Evolutionary conservation across 2,113 vertebrate species (phyloP), one percentile per base, ranked within the genome.

Genomic region (Nothobranchius kuhntae): DNA sequence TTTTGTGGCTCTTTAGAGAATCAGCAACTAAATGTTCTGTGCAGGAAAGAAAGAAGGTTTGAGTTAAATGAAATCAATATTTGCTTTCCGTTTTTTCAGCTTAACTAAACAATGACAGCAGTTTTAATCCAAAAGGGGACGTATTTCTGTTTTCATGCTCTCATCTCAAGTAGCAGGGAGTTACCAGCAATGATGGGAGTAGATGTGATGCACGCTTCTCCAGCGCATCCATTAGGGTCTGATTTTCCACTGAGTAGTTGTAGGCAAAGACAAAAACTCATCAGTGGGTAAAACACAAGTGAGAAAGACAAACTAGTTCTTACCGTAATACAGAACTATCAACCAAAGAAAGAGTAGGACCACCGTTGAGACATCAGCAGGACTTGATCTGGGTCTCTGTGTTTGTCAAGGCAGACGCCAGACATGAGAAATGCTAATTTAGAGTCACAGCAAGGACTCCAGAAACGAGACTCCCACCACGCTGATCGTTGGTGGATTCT

Each of bases 261-360:
- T 82, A 45, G 17, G 36, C 21, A 40, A 30, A 46, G 30, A 68
- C 17, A 54, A 44, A 24, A 0, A 13, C 13, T 50, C 3, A 0
- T 45, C 36, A 55, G 8, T 30, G 36, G 54, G 24, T 11, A 6
- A 46, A 11, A 17, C 4, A 62, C 8, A 35, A 12, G 2, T 30
- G 30, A 30, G 30, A 30, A 30, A 30, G 30, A 62, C 3, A 2
- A 36, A 10, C 0, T 6, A 1, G 40, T 1, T 57, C 71, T 78
- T 62, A 91, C 88, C 86, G 2, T 91, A 89, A 73, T 77, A 87
- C 15, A 91, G 56, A 40, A 77, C 83, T 6, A 86, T 86, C 40
- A 90, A 75, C 83, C 84, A 89, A 36, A 89, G 77, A 14, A 61
- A 61, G 38, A 88, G 79, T 12, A 87, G 66, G 15, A 86, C 61